Evolutionary conservation across 2,797 vertebrate genomes (phyloP).

Genomic region (Danio aesculapii): DNA sequence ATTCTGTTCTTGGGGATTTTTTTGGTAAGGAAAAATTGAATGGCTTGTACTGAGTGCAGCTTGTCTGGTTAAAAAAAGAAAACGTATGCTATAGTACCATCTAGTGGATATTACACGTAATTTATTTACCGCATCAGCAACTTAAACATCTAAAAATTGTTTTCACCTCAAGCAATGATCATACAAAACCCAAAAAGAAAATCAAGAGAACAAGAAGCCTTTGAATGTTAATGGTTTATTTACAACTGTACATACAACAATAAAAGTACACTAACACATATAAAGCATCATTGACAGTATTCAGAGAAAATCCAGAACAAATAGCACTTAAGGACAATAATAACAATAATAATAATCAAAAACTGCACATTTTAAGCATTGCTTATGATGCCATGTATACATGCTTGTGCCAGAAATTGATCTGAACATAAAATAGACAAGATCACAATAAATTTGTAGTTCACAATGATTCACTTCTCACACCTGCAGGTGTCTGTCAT

Average conservation of each 20-base stretch:
- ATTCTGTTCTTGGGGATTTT: neutral
- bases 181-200: constrained; percentile 1
- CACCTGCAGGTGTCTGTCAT: neutral
- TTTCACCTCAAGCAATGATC: neutral
- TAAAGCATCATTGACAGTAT: constrained; percentile 57
- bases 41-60: neutral
- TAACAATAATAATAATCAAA: constrained; percentile 19
- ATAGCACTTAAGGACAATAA: constrained; percentile 48
- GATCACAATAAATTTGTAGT: constrained; percentile 6
- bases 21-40: neutral
- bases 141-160: neutral
- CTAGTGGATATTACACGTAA: neutral
- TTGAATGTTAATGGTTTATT: constrained; percentile 77
- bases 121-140: neutral
- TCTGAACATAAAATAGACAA: neutral
- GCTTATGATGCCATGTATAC: constrained; percentile 64
- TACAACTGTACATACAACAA: constrained; percentile 74
- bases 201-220: constrained; percentile 24
- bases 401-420: constrained; percentile 55
- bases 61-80: neutral
- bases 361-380: constrained; percentile 63
- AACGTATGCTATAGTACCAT: constrained; percentile 8
- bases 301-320: constrained; percentile 57
- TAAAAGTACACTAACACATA: constrained; percentile 56
- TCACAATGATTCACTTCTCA: neutral